Percentiles rank a stretch among this genome's conserved stretches.
Conservation (phyloP, 2,113 vertebrate genomes). For the Crotalus horridus region DNA sequence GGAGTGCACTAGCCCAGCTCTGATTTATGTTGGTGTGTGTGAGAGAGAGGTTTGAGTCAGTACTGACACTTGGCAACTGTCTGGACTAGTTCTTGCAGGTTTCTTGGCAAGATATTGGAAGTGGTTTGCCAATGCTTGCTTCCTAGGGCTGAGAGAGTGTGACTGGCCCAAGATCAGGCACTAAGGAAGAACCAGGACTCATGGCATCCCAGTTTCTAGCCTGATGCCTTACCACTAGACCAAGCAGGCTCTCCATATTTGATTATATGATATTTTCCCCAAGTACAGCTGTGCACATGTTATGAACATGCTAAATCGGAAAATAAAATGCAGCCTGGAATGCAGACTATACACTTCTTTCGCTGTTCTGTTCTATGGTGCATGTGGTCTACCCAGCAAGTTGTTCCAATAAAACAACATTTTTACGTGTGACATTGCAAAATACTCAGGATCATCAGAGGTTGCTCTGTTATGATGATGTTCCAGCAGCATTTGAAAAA, state of each 20-base stretch:
- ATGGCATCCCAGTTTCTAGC: background rate
- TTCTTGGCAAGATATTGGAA: background rate
- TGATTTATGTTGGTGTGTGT: background rate
- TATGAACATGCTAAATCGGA: background rate
- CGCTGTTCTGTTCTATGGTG: background rate
- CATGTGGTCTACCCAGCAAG: slow-evolving; percentile 5
- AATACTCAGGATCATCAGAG: slow-evolving; percentile 41
- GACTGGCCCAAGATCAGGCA: background rate
- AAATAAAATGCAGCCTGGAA: background rate
- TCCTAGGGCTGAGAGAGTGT: background rate
- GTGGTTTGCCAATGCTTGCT: background rate
- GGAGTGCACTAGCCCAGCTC: background rate
- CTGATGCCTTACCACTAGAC: background rate
- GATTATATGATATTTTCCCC: background rate
- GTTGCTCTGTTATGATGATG: slow-evolving; percentile 39
- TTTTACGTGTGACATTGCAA: slow-evolving; percentile 17
- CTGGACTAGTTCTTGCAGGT: background rate
- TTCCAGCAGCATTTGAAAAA: slow-evolving; percentile 37
- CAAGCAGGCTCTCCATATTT: background rate
- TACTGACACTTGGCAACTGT: background rate
- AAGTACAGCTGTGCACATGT: background rate
- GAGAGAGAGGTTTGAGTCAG: background rate
- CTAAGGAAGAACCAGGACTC: background rate
- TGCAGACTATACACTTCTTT: background rate
- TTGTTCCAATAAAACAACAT: background rate